Conservation (phyloP, 2,888 invertebrate genomes). For the Steromphala cineraria region DNA sequence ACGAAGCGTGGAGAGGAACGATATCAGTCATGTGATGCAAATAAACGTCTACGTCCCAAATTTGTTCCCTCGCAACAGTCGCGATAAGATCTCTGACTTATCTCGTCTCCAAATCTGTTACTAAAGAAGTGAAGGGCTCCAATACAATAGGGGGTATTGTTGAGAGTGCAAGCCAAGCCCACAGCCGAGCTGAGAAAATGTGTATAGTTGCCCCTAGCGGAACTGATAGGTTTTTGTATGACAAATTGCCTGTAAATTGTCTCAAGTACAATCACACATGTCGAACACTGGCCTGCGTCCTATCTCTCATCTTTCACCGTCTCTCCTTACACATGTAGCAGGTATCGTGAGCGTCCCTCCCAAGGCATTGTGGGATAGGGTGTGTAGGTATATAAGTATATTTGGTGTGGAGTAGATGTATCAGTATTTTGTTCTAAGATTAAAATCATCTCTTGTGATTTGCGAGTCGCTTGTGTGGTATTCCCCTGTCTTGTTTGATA, state of each 20-base stretch:
- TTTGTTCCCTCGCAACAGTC: background rate
- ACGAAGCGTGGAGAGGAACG: background rate
- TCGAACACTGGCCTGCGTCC: background rate
- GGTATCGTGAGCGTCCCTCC: too few relatives aligned
- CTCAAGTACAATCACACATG: background rate
- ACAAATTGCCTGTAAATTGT: slow-evolving; percentile 24
- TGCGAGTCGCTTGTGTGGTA: too few relatives aligned
- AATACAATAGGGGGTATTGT: background rate
- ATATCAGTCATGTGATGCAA: background rate
- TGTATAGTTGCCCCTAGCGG: background rate
- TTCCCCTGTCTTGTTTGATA: too few relatives aligned
- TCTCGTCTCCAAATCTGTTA: background rate
- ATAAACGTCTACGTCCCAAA: background rate
- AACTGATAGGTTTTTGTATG: slow-evolving; percentile 21
- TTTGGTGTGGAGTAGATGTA: too few relatives aligned
- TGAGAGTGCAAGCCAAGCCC: background rate
- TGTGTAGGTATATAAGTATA: too few relatives aligned
- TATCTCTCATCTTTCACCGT: too few relatives aligned
- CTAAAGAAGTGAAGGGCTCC: background rate
- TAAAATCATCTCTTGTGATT: too few relatives aligned
- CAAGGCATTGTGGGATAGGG: too few relatives aligned
- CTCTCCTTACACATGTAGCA: too few relatives aligned
- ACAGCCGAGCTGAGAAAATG: background rate
- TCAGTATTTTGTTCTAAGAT: too few relatives aligned
- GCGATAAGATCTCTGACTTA: slow-evolving; percentile 15